A percentile compares a stretch with the other conserved stretches of the same genome.
These are phyloP conservation scores for Centrocercus urophasianus DNA, from an alignment of 2,113 vertebrate genomes.

Conservation along the genomic window DNA sequence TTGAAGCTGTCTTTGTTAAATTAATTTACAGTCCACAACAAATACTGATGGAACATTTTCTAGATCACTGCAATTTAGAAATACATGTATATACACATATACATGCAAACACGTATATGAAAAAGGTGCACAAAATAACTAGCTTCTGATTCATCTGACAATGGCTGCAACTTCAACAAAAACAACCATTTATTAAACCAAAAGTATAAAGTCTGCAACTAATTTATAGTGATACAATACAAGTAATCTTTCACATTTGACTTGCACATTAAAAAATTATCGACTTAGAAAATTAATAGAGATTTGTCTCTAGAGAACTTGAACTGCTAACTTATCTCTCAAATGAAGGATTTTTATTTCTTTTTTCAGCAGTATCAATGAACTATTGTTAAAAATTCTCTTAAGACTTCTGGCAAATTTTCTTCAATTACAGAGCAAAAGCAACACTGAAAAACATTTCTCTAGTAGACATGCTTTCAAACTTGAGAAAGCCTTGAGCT, in stretches of 20 bases:
- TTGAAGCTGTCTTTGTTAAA: neutral
- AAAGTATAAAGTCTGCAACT: neutral
- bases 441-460: fast-evolving
- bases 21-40: neutral
- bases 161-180: neutral
- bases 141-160: neutral
- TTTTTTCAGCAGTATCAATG: neutral
- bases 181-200: neutral
- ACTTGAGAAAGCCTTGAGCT: neutral
- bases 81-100: neutral
- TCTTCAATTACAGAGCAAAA: neutral
- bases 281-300: neutral
- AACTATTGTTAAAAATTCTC: neutral
- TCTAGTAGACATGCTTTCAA: neutral
- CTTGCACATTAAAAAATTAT: neutral
- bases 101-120: neutral
- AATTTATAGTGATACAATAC: neutral
- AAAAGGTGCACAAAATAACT: neutral
- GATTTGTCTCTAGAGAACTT: neutral
- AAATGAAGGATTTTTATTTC: neutral
- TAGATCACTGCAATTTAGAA: neutral
- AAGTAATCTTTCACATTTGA: neutral
- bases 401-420: neutral
- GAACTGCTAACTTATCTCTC: neutral
- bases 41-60: neutral